phyloP scores from a whole-genome alignment of 1,140 invertebrate genomes.

The Phthorimaea operculella region DNA sequence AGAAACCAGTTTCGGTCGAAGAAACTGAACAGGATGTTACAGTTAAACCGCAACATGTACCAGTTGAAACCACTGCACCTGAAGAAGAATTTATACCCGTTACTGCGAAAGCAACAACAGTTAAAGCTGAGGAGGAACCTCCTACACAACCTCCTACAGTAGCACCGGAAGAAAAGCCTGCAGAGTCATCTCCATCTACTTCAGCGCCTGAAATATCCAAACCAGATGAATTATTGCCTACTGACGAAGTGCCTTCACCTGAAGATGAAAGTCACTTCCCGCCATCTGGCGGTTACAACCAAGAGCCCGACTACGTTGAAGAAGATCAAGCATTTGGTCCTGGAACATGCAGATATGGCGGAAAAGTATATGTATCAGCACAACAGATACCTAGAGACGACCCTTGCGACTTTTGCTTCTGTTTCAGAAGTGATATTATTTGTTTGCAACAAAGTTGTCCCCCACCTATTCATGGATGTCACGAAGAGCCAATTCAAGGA shows the following conservation, averaged over 20 bases:
- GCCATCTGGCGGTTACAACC: conserved; percentile 65
- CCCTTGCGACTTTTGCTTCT: conserved; percentile 97
- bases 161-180: conserved; percentile 30
- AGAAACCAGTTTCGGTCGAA: background rate
- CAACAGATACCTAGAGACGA: conserved; percentile 94
- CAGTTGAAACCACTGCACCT: conserved; percentile 23
- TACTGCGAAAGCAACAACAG: conserved; percentile 31
- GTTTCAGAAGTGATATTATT: conserved; percentile 95
- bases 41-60: background rate
- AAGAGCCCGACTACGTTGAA: conserved; percentile 76
- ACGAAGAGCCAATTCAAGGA: conserved; percentile 89
- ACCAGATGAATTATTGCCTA: conserved; percentile 37
- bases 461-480: conserved; percentile 89
- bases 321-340: conserved; percentile 82
- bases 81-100: conserved; percentile 29
- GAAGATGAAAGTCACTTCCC: conserved; percentile 51
- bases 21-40: conserved; percentile 17
- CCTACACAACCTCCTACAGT: conserved; percentile 20
- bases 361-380: conserved; percentile 92
- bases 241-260: conserved; percentile 40
- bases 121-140: conserved; percentile 25
- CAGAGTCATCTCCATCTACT: conserved; percentile 18
- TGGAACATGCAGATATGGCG: conserved; percentile 90
- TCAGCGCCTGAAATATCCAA: conserved; percentile 31
- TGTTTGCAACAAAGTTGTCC: conserved; percentile 95